Evolutionary conservation across 2,888 invertebrate species (phyloP), one percentile per base, ranked within the genome.

Genomic region (Petrolisthes manimaculis): DNA sequence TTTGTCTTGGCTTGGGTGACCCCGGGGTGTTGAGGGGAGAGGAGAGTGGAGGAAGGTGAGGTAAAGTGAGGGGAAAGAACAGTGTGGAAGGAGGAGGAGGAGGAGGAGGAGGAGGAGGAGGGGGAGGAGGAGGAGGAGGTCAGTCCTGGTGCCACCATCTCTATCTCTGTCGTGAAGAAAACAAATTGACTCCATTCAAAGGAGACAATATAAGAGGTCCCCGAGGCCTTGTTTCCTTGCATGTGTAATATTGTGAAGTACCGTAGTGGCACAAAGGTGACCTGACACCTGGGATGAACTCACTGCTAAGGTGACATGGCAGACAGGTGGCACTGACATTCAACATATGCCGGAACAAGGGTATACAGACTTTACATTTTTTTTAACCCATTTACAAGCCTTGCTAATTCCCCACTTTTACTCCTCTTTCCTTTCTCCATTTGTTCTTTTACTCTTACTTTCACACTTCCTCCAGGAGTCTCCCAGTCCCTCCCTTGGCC

Each of bases 201-300:
- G 82, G 82, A 82, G 86, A 86, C 86, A 86, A 82, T 69, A 77
- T 82, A 86, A 86, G 86, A 86, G 86, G 86, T 79, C 24, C 86
- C 82, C 67, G 12, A 37, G 86, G 86, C 81, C 61, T 61, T 81
- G 74, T 77, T 86, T 75, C 82, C 85, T 67, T 86, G 86, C 86
- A 82, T 86, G 82, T 75, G 78, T 86, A 86, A 86, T 77, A 82
- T 56, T 75, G 75, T 61, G 82, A 24, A 83, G 85, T 79, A 79
- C 79, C 79, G 77, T 37, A 37, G 37, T 37, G 37, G 37, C 37
- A 37, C 37, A 37, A 37, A 37, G 37, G 37, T 37, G 37, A 37
- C 37, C 37, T 37, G 37, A 37, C 37, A 37, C 37, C 37, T 37
- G 37, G 37, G 37, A 37, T 37, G 37, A 37, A 37, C 37, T 37